Evolutionary conservation across 2,113 vertebrate genomes (phyloP).

Genomic region (Xenus cinereus): DNA sequence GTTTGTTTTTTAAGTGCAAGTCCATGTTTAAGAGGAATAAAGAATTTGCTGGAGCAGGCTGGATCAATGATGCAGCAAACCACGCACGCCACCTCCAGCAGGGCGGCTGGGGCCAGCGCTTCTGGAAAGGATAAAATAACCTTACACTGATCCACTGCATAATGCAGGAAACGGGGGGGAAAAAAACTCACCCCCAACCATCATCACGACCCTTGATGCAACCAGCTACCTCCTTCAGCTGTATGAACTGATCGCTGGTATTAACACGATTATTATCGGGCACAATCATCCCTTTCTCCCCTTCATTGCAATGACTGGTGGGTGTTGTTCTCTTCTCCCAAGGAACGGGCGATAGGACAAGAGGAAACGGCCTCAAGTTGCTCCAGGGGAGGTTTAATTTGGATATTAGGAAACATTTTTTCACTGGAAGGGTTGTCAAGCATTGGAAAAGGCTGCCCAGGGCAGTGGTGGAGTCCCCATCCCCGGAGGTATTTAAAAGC

Average conservation of each 20-base stretch:
- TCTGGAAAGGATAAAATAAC: conserved; percentile 11
- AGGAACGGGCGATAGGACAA: too few relatives aligned
- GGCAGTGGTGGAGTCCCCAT: too few relatives aligned
- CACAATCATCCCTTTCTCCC: not conserved
- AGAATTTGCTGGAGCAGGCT: conserved; percentile 8
- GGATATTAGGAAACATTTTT: too few relatives aligned
- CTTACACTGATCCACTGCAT: not conserved
- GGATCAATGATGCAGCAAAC: conserved; percentile 11
- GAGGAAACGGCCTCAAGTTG: too few relatives aligned
- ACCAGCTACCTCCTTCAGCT: not conserved
- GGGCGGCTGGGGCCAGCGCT: not conserved
- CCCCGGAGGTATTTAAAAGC: too few relatives aligned
- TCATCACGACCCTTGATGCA: not conserved
- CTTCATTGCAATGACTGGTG: not conserved
- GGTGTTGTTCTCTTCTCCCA: too few relatives aligned
- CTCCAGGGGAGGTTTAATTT: too few relatives aligned
- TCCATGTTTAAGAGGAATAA: conserved; percentile 4
- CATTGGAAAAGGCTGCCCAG: too few relatives aligned
- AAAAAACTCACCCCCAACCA: not conserved
- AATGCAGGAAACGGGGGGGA: not conserved
- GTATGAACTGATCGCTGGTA: fast-evolving
- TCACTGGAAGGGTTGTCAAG: too few relatives aligned
- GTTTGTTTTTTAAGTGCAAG: conserved; percentile 24
- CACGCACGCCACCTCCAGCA: not conserved
- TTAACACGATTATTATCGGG: not conserved